Evolutionary conservation across 2,113 vertebrate genomes (phyloP), one percentile per base, ranked within the genome.

Genomic region (Heptranchias perlo): DNA sequence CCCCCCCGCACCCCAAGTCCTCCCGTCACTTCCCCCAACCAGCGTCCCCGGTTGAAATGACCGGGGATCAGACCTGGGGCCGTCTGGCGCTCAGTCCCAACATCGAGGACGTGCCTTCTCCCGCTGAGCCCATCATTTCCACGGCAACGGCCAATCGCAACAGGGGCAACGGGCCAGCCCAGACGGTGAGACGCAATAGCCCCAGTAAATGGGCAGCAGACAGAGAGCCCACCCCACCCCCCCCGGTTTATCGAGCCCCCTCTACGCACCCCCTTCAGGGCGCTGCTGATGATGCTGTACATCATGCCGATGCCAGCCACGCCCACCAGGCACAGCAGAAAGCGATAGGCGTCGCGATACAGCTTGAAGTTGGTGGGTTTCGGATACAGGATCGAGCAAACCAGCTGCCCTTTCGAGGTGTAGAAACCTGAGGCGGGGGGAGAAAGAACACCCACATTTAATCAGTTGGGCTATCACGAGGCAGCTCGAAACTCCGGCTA

Each of bases 401-500:
- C 96, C 96, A 97, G 96, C 96, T 96, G 96, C 49, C 97, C 97
- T 96, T 97, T 97, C 64, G 96, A 95, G 7, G 96, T 97, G 96
- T 62, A 96, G 96, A 97, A 97, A 21, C 97, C 97, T 97, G 96
- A 52, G 52, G 10, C 14, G 44, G 47, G 21, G 31, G 65, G 49
- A 47, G 11, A 21, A 23, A 6, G 5, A 16, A 39, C 2, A 39
- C 58, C 58, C 1, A 64, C 62, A 64, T 64, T 64, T 64, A 76
- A 35, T 73, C 25, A 73, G 28, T 28, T 10, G 35, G 69, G 28
- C 7, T 28, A 35, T 10, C 6, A 1, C 69, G n/a, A 73, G 28
- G 31, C 69, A 73, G 31, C 69, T 65, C 92, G n/a, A n/a, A n/a
- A n/a, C n/a, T n/a, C n/a, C n/a, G n/a, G n/a, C n/a, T n/a, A n/a